A percentile compares a stretch with the other conserved stretches of the same genome.
These are phyloP conservation scores for Noctua comes DNA, from an alignment of 2,888 invertebrate genomes.

Conservation along the genomic window DNA sequence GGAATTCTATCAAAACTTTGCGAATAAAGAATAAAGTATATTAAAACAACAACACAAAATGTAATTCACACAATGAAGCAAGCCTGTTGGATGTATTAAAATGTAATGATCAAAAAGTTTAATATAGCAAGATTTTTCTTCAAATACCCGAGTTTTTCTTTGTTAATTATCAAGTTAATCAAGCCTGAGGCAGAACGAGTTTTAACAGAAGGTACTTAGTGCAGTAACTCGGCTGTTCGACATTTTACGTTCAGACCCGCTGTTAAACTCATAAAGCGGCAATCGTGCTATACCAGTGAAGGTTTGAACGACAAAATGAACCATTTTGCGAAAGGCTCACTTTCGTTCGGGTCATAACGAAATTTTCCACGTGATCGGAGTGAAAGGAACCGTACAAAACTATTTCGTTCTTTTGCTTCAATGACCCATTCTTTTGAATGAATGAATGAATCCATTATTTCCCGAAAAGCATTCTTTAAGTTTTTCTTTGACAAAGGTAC, in stretches of 20 bases:
- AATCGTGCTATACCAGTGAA: constrained; percentile 8
- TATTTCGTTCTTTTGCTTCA: constrained; percentile 33
- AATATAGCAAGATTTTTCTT: constrained; percentile 22
- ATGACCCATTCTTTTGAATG: constrained; percentile 30
- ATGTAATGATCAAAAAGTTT: constrained; percentile 8
- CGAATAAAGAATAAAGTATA: constrained; percentile 10
- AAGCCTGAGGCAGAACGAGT: constrained; percentile 20
- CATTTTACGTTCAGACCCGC: constrained; percentile 45
- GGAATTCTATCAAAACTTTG: constrained; percentile 36
- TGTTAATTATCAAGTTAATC: constrained; percentile 43
- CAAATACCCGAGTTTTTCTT: constrained; percentile 18
- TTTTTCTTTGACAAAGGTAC: constrained; percentile 23
- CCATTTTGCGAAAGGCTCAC: constrained; percentile 31
- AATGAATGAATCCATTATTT: constrained; percentile 31
- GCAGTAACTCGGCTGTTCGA: constrained; percentile 23
- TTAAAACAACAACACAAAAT: neutral
- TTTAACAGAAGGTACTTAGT: constrained; percentile 22
- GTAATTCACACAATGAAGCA: neutral
- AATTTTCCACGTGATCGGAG: constrained; percentile 53
- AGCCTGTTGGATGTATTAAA: constrained; percentile 18
- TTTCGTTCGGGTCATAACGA: constrained; percentile 34
- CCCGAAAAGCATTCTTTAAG: constrained; percentile 10
- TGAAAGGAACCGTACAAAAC: constrained; percentile 33
- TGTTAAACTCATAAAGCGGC: constrained; percentile 44
- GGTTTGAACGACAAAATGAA: constrained; percentile 37